Base-by-base conservation (phyloP, 2,888 invertebrate genomes). In the Fabriciana adippe region DNA sequence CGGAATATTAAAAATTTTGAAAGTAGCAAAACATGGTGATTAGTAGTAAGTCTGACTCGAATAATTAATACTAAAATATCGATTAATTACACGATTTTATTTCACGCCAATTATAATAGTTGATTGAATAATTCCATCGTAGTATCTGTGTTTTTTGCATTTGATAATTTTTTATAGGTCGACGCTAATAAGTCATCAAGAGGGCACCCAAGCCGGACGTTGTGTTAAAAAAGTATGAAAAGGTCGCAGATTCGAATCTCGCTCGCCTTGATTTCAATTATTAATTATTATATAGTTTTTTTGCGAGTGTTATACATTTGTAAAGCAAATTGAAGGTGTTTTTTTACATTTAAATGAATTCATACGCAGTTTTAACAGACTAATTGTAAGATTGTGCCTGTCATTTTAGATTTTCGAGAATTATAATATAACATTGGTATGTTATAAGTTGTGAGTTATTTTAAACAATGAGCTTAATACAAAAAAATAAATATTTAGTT, bases 211-310 rank as follows among this genome's bases (percentile, higher is more conserved):
- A 60, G 66, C 55, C 65, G 66, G 66, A 65, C 54, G 31, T 59
- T 21, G 59, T 47, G 47, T 69, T 69, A 64, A 56, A 48, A 63
- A 67, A 69, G 64, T 31, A 15, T 53, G 26, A 26, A 66, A 69
- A 71, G 65, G 63, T 65, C 67, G 54, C 55, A 50, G 64, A 56
- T 69, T 71, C 55, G 55, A 53, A 67, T 53, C 69, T 54, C 51
- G 69, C 35, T 71, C 26, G 67, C 64, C 64, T 71, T 69, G 66
- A 57, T 67, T 41, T 41, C 35, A 41, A 41, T 53, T 41, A 59
- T 48, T 48, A 53, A 54, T 57, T 59, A 57, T 31, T 65, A 54
- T 54, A 66, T 18, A 61, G 21, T 61, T 31, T 65, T 64, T 66
- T 65, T 59, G 47, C 35, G 8, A 41, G 35, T 41, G 35, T 41